Evolutionary conservation across 1,140 invertebrate species (phyloP), one percentile per base, ranked within the genome.

Genomic region (Heterodera carotae): DNA sequence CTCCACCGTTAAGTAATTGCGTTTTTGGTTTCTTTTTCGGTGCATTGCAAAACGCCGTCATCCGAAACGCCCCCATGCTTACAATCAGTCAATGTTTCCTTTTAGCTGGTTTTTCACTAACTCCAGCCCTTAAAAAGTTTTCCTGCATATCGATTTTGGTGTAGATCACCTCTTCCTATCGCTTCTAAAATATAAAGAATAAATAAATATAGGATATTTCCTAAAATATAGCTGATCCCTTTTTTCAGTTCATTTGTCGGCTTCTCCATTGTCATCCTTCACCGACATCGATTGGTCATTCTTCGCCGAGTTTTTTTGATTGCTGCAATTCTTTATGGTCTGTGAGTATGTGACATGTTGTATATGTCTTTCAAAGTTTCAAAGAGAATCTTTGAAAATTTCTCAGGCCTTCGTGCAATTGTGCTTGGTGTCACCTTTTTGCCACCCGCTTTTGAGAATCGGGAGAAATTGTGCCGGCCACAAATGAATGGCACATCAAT

Each of bases 401-500:
- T 70, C 10, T 70, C 33, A 74, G 72, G 72, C 8, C 70, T 86
- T 12, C 79, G 85, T 27, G 85, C 85, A 2, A 80, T 87, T 43
- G 80, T 87, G 62, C 71, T 87, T 8, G 82, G 84, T 2, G 85
- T 86, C 34, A 87, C 85, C 7, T 88, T 88, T 53, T 69, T 87
- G 5, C 85, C 85, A 3, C 86, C 85, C 12, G 84, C 84, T 0
- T 86, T 87, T 76, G 74, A 82, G 64, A 85, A 87, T 76, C 84
- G 86, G 12, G 85, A 87, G 31, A 84, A 87, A 72, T 84, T 87
- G 39, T 87, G 85, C 69, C 67, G 71, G 67, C 85, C 85, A 39
- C 85, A 87, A 78, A 81, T 86, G 25, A 87, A 87, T 67, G 60
- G 84, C 60, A 84, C 86, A 6, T 82, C 81, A 31, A 82, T 82